Evolutionary conservation across 2,888 invertebrate species (phyloP).

Genomic region (Alloscopus bannaensis): DNA sequence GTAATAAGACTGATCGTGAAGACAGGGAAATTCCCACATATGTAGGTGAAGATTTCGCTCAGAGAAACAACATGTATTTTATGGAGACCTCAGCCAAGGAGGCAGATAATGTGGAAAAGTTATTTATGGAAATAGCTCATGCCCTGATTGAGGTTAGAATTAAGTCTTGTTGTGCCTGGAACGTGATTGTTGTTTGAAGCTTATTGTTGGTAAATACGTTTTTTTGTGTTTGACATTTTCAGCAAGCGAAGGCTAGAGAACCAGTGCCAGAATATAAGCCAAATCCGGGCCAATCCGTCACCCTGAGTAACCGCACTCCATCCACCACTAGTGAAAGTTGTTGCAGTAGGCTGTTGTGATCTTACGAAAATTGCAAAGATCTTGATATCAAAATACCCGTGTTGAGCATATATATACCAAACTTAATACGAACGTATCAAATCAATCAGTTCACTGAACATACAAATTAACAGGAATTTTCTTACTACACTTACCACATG

Average conservation of each 20-base stretch:
- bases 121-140: constrained; percentile 97
- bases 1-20: constrained; percentile 97
- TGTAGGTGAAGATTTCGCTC: constrained; percentile 97
- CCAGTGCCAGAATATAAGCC: constrained; percentile 69
- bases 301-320: constrained; percentile 68
- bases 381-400: constrained; percentile 10
- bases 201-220: constrained; percentile 9
- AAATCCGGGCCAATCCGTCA: constrained; percentile 66
- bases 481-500: not conserved
- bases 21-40: constrained; percentile 96
- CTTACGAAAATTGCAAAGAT: constrained; percentile 28
- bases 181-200: no score
- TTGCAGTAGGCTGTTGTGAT: constrained; percentile 70
- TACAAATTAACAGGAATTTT: constrained; percentile 24
- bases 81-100: constrained; percentile 98
- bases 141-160: constrained; percentile 87
- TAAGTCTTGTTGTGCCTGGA: no score
- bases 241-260: constrained; percentile 73
- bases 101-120: constrained; percentile 96
- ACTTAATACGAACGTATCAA: constrained; percentile 2
- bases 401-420: constrained; percentile 7
- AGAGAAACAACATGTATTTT: constrained; percentile 97
- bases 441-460: not conserved
- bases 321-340: constrained; percentile 70
- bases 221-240: constrained; percentile 36